These are phyloP conservation scores for Cinara cedri DNA, from an alignment of 2,888 invertebrate species.

Conservation along the genomic window DNA sequence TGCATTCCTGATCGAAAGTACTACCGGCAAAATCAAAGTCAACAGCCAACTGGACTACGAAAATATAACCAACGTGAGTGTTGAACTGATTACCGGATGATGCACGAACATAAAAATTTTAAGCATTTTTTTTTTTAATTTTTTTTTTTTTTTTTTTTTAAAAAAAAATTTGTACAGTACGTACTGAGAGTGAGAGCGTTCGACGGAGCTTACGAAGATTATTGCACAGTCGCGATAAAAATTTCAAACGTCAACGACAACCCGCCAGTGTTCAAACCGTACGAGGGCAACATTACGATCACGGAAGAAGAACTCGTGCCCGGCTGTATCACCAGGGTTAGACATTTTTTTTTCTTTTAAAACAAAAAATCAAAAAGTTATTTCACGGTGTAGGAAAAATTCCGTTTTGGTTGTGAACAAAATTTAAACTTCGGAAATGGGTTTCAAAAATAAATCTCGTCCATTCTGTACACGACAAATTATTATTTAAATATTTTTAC, in stretches of 20 bases:
- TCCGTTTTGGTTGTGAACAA: too few relatives aligned
- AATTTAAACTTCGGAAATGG: too few relatives aligned
- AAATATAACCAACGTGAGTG: slow-evolving; percentile 69
- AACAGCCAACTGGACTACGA: slow-evolving; percentile 82
- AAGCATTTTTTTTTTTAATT: too few relatives aligned
- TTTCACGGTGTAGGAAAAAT: too few relatives aligned
- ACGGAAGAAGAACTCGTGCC: slow-evolving; percentile 75
- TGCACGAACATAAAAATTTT: neutral
- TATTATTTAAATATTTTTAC: too few relatives aligned
- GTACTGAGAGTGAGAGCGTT: slow-evolving; percentile 81
- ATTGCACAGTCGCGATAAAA: slow-evolving; percentile 81
- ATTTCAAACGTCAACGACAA: slow-evolving; percentile 93
- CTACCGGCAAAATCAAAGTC: slow-evolving; percentile 84
- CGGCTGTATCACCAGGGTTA: slow-evolving; percentile 74
- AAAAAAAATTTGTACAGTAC: slow-evolving; percentile 71
- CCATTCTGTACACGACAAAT: too few relatives aligned
- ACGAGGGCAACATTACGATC: slow-evolving; percentile 75
- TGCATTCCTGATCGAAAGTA: slow-evolving; percentile 83
- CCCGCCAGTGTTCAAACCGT: slow-evolving; percentile 78
- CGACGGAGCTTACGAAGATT: slow-evolving; percentile 83
- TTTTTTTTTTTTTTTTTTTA: neutral
- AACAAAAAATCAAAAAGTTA: too few relatives aligned
- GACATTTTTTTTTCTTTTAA: slow-evolving; percentile 58
- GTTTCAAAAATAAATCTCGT: too few relatives aligned
- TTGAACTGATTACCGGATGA: neutral